phyloP scores from a whole-genome alignment of 2,113 vertebrate species.

The Pao palembangensis region DNA sequence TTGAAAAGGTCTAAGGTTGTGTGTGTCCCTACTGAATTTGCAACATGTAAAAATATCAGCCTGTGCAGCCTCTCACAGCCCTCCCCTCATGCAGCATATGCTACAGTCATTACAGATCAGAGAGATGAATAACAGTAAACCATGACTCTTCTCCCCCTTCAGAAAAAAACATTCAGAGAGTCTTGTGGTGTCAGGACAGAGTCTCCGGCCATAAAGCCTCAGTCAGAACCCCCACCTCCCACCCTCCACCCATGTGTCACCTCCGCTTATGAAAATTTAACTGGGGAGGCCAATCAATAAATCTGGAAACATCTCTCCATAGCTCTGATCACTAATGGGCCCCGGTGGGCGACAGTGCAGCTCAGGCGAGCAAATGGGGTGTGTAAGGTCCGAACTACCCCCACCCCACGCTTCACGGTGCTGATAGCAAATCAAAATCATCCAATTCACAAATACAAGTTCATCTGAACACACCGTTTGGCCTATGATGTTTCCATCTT shows the following conservation, averaged over 20 bases:
- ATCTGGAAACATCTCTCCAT: no score
- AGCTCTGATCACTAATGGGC: no score
- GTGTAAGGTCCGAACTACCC: no score
- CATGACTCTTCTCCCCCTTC: constrained; percentile 58
- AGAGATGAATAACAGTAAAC: constrained; percentile 60
- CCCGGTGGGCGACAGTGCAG: no score
- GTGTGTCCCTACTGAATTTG: not conserved
- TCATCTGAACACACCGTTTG: not conserved
- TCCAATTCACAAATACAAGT: constrained; percentile 10
- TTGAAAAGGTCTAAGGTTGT: not conserved
- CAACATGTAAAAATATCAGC: no score
- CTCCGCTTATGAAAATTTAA: not conserved
- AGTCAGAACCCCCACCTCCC: constrained; percentile 11
- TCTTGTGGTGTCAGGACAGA: constrained; percentile 31
- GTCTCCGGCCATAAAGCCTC: constrained; percentile 30
- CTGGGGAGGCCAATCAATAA: no score
- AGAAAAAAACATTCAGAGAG: constrained; percentile 55
- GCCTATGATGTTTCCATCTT: constrained; percentile 20
- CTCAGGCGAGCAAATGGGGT: no score
- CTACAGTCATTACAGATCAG: constrained; percentile 75
- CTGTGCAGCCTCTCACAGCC: constrained; percentile 4
- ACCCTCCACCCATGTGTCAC: constrained; percentile 3
- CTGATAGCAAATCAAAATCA: no score
- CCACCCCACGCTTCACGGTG: no score
- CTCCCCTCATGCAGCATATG: constrained; percentile 61